Percentiles rank a stretch among this genome's conserved stretches.
phyloP scores from a whole-genome alignment of 2,888 invertebrate species.

The Omphaloscelis lunosa region DNA sequence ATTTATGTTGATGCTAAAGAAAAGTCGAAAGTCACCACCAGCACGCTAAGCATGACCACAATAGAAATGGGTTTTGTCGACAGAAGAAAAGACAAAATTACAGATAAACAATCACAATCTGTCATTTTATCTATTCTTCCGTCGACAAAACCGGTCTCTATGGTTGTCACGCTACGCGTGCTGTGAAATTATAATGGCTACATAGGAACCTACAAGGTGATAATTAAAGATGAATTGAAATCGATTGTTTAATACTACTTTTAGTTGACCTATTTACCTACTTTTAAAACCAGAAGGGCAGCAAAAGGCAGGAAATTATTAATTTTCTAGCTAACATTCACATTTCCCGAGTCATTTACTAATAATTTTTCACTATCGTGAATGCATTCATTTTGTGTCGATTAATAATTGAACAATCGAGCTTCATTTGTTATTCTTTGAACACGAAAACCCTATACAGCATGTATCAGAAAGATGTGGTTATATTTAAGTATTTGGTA shows the following conservation, averaged over 20 bases:
- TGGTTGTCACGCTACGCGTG: too few species aligned
- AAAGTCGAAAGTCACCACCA: not conserved
- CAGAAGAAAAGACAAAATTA: too few species aligned
- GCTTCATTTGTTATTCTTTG: constrained; percentile 3
- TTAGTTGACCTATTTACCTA: constrained; percentile 41
- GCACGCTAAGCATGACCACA: too few species aligned
- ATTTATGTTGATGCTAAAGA: not conserved
- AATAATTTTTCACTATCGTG: not conserved
- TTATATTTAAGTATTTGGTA: too few species aligned
- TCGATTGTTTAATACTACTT: constrained; percentile 11
- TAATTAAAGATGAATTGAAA: constrained; percentile 25
- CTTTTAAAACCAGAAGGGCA: constrained; percentile 10
- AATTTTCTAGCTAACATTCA: not conserved
- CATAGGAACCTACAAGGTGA: not conserved
- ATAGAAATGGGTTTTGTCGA: too few species aligned
- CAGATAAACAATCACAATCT: too few species aligned
- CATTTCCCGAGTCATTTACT: constrained; percentile 4
- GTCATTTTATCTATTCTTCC: too few species aligned
- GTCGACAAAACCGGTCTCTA: too few species aligned
- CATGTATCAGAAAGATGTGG: too few species aligned
- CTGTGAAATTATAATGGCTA: not conserved
- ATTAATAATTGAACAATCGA: constrained; percentile 14
- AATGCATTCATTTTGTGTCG: constrained; percentile 14
- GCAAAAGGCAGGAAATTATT: constrained; percentile 7
- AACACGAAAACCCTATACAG: not conserved